A percentile compares a stretch with the other conserved stretches of the same genome.
Conservation (phyloP, 2,888 invertebrate genomes). For the Sphecodes monilicornis region DNA sequence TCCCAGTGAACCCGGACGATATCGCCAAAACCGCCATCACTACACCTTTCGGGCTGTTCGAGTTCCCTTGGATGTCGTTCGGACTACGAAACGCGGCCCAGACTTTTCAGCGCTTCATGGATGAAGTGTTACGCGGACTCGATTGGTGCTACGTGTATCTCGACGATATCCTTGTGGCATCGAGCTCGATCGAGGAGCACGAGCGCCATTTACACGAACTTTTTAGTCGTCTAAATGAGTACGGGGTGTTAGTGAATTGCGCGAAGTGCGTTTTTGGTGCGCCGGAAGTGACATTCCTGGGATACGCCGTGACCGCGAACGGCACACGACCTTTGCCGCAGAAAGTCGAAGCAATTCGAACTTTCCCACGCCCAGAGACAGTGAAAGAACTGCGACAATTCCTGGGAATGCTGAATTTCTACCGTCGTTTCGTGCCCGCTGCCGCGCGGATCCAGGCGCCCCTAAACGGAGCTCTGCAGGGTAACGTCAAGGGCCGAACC, state of each 20-base stretch:
- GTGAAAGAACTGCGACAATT: slow-evolving; percentile 74
- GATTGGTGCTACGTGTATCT: slow-evolving; percentile 8
- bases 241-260: slow-evolving; percentile 69
- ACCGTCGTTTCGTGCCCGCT: slow-evolving; percentile 58
- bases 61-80: too few species aligned
- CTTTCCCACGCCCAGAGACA: slow-evolving; percentile 69
- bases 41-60: slow-evolving; percentile 67
- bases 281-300: slow-evolving; percentile 69
- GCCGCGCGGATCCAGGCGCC: background rate
- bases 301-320: slow-evolving; percentile 59
- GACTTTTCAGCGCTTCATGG: too few species aligned
- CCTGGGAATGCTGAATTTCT: slow-evolving; percentile 80
- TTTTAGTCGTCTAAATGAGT: slow-evolving; percentile 49
- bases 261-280: slow-evolving; percentile 75
- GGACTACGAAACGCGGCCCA: too few species aligned
- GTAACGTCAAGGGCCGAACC: slow-evolving; percentile 42
- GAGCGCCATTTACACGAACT: slow-evolving; percentile 48
- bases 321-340: slow-evolving; percentile 76
- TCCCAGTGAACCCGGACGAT: slow-evolving; percentile 43
- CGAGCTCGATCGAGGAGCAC: slow-evolving; percentile 39
- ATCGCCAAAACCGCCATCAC: slow-evolving; percentile 35
- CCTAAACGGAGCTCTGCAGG: slow-evolving; percentile 49
- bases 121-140: slow-evolving; percentile 51
- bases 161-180: slow-evolving; percentile 2
- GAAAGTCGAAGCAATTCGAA: too few species aligned